These are phyloP conservation scores for Ciconia stormi DNA, from an alignment of 2,113 vertebrate species.

Conservation along the genomic window DNA sequence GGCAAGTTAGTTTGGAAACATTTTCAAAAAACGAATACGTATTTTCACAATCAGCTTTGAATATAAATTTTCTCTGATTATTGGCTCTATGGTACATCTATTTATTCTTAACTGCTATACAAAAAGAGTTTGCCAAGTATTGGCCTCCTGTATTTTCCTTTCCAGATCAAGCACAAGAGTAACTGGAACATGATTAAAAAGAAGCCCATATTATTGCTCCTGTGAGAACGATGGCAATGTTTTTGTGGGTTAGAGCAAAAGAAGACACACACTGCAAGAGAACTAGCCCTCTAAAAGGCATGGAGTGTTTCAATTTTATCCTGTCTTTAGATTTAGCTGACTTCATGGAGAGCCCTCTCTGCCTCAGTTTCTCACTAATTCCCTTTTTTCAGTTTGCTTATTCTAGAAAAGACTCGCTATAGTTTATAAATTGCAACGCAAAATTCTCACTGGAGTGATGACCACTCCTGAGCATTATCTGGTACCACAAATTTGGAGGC, in stretches of 20 bases:
- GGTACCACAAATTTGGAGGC: neutral
- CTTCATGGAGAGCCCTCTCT: neutral
- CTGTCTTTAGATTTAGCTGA: neutral
- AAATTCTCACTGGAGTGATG: neutral
- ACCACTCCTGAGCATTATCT: neutral
- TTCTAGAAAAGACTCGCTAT: fast-evolving
- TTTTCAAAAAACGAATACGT: neutral
- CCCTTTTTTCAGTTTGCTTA: neutral
- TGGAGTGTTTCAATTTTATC: neutral
- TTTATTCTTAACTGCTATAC: neutral
- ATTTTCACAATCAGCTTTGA: neutral
- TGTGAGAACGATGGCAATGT: neutral
- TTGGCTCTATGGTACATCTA: neutral
- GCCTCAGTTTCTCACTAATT: neutral
- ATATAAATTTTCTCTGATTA: neutral
- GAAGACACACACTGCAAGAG: neutral
- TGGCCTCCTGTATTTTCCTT: neutral
- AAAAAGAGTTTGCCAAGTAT: neutral
- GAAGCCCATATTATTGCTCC: neutral
- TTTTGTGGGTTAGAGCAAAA: neutral
- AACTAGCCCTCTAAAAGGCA: neutral
- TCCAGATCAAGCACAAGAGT: neutral
- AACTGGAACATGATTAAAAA: neutral
- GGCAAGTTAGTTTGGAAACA: neutral
- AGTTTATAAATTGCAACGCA: neutral